Evolutionary conservation across 2,113 vertebrate species (phyloP), one percentile per base, ranked within the genome.

Genomic region (Pica pica): DNA sequence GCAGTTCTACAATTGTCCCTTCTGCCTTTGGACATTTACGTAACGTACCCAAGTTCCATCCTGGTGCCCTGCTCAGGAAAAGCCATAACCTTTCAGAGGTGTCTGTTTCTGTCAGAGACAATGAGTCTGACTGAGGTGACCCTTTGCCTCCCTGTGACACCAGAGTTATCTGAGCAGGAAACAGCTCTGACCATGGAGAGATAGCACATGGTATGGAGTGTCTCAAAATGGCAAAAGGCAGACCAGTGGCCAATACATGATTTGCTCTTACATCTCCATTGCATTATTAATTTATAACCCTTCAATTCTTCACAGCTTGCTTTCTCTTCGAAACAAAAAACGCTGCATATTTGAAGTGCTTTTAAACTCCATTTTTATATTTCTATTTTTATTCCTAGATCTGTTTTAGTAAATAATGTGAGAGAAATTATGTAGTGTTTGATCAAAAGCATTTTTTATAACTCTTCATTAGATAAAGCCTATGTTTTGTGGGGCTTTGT

Each of bases 181-280:
- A 60, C 80, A 61, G 16, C 53, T 82, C 19, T 1, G 3, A 35
- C 24, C 30, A 5, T 27, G 28, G 37, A 87, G 46, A 79, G 81
- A 52, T 2, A 42, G 26, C 21, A 11, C 2, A 1, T 39, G 30
- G 11, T 0, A 0, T 55, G 52, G 19, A 74, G 35, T 78, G 12
- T 31, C 49, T 90, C 70, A 60, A 16, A 93, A 78, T 17, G 16
- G n/a, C 46, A 84, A 73, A 87, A 76, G 20, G 37, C 20, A 71
- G 52, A 76, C 27, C 16, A 52, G 2, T 42, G 37, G 42, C 52
- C 22, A 41, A 2, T 74, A 22, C 31, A 7, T 23, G 5, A 55
- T 49, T 69, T 64, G 22, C 16, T 81, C 27, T 87, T 77, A 33
- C 9, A 50, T 65, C 27, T 83, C 57, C 1, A 1, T 60, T 93